phyloP scores from a whole-genome alignment of 2,888 invertebrate genomes.

The Shargacucullia verbasci region DNA sequence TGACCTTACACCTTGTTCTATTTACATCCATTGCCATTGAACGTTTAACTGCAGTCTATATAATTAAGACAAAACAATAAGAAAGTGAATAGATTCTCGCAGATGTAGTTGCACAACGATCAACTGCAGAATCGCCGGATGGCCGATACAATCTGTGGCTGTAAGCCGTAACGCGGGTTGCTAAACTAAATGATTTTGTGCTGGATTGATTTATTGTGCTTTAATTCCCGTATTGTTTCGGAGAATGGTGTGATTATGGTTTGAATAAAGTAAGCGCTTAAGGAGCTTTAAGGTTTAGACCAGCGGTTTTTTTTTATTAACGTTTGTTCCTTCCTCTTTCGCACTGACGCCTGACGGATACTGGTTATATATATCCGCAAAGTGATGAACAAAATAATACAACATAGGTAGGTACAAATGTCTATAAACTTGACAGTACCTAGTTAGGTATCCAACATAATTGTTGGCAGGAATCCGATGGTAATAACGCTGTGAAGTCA shows the following conservation, averaged over 20 bases:
- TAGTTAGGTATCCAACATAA: constrained; percentile 49
- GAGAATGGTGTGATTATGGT: constrained; percentile 47
- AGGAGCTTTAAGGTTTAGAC: no score
- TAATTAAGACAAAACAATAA: constrained; percentile 86
- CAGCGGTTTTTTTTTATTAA: no score
- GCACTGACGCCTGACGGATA: no score
- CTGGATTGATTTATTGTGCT: constrained; percentile 74
- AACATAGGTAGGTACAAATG: constrained; percentile 6
- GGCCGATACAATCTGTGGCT: constrained; percentile 74
- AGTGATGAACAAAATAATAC: constrained; percentile 1
- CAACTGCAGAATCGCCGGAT: constrained; percentile 84
- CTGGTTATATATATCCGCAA: constrained; percentile 17
- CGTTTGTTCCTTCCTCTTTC: no score
- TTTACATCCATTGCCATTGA: constrained; percentile 70
- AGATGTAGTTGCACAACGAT: constrained; percentile 77
- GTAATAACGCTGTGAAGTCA: constrained; percentile 75
- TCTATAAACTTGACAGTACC: constrained; percentile 44
- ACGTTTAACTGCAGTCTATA: constrained; percentile 65
- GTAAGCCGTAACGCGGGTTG: constrained; percentile 71
- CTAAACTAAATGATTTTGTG: constrained; percentile 74
- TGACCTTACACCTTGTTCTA: constrained; percentile 59
- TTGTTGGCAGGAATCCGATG: constrained; percentile 52
- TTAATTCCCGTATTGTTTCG: constrained; percentile 57
- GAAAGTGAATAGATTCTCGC: constrained; percentile 75
- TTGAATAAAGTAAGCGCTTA: constrained; percentile 25